Evolutionary conservation across 1,140 invertebrate species (phyloP).

Genomic region (Drosophila setifemur): DNA sequence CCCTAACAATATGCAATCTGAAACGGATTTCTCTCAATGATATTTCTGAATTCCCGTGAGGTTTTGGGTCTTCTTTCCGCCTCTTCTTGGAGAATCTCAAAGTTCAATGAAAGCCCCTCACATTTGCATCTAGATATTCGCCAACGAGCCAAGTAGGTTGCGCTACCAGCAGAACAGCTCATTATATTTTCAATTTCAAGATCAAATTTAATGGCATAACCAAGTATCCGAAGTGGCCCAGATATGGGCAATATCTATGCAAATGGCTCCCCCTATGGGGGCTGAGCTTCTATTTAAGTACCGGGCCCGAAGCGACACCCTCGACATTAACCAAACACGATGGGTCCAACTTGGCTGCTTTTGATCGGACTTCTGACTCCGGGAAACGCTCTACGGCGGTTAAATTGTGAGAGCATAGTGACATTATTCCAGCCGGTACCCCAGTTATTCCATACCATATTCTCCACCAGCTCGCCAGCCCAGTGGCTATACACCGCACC

Average conservation of each 20-base stretch:
- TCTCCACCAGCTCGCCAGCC: slow-evolving; percentile 41
- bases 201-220: slow-evolving; percentile 76
- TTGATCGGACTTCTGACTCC: slow-evolving; percentile 10
- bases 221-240: slow-evolving; percentile 11
- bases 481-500: slow-evolving; percentile 24
- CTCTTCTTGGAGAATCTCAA: not conserved
- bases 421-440: too few species aligned
- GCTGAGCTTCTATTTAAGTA: slow-evolving; percentile 28
- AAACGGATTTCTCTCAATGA: too few species aligned
- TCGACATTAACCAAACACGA: slow-evolving; percentile 27
- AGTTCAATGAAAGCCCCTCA: not conserved
- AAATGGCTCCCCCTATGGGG: slow-evolving; percentile 46
- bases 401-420: slow-evolving; percentile 43
- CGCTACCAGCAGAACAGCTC: slow-evolving; percentile 50
- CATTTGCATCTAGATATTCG: slow-evolving; percentile 1
- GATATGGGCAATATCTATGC: slow-evolving; percentile 59
- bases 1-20: not conserved
- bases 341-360: slow-evolving; percentile 34
- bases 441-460: too few species aligned
- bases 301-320: not conserved
- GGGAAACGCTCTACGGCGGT: slow-evolving; percentile 2
- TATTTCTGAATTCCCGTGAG: too few species aligned
- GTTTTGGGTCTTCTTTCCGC: too few species aligned
- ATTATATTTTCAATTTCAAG: slow-evolving; percentile 67
- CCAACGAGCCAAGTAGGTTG: slow-evolving; percentile 15